Evolutionary conservation across 1,140 invertebrate genomes (phyloP).

Genomic region (Heterodera carotae): DNA sequence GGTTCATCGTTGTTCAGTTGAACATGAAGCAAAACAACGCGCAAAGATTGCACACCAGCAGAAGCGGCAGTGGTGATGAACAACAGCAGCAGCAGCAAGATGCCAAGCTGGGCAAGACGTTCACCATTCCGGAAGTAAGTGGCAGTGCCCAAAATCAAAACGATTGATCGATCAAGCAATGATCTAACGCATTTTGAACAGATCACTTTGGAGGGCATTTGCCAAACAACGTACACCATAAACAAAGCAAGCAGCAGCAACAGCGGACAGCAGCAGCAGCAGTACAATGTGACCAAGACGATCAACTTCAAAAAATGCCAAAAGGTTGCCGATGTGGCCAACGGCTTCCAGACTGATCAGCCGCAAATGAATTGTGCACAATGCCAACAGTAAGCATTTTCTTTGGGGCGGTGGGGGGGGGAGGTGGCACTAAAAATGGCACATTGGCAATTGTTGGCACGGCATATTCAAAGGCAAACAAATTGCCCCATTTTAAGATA

Average conservation of each 20-base stretch:
- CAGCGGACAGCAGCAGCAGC: constrained; percentile 7
- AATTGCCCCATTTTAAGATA: constrained; percentile 28
- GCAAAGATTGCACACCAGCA: constrained; percentile 21
- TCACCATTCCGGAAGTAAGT: constrained; percentile 39
- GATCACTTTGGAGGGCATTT: constrained; percentile 43
- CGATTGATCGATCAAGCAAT: constrained; percentile 3
- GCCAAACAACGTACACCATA: constrained; percentile 43
- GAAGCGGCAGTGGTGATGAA: background rate
- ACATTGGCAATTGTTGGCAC: too few relatives aligned
- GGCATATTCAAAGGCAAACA: constrained; percentile 1
- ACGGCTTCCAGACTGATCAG: constrained; percentile 38
- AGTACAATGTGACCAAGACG: constrained; percentile 60
- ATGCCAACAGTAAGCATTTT: constrained; percentile 4
- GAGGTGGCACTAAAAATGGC: too few relatives aligned
- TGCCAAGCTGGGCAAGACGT: constrained; percentile 21
- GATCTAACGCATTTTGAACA: background rate
- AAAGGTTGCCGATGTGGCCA: constrained; percentile 43
- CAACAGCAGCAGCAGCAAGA: constrained; percentile 30
- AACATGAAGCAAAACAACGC: constrained; percentile 42
- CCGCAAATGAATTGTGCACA: constrained; percentile 22
- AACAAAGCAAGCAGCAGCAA: constrained; percentile 23
- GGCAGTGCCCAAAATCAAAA: too few relatives aligned
- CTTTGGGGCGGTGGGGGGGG: too few relatives aligned
- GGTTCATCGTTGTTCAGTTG: constrained; percentile 31
- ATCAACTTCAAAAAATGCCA: constrained; percentile 60